Conservation (phyloP, 1,140 invertebrate genomes). For the Theocolax elegans region DNA sequence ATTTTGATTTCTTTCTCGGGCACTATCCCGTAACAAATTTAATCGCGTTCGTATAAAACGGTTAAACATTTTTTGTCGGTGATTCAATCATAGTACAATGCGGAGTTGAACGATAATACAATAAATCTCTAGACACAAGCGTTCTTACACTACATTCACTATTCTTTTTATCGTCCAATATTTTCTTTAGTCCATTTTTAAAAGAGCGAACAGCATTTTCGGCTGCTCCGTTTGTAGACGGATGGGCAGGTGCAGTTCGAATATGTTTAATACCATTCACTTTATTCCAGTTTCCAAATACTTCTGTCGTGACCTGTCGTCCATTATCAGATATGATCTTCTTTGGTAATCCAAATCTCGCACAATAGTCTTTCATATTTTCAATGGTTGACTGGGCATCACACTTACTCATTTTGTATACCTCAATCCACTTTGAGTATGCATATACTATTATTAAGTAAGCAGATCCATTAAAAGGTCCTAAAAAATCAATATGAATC, state of each 20-base stretch:
- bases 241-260: slow-evolving; percentile 50
- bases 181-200: neutral
- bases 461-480: neutral
- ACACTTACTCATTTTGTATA: neutral
- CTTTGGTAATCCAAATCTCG: slow-evolving; percentile 48
- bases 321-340: slow-evolving; percentile 49
- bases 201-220: slow-evolving; percentile 50
- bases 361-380: slow-evolving; percentile 47
- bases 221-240: slow-evolving; percentile 51
- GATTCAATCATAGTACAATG: neutral
- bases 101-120: neutral
- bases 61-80: neutral
- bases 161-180: neutral
- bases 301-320: slow-evolving; percentile 43
- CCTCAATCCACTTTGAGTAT: neutral
- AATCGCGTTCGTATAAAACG: neutral
- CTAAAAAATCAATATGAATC: slow-evolving; percentile 9
- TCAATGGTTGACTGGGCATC: slow-evolving; percentile 38
- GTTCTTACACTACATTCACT: neutral
- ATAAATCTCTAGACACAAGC: neutral
- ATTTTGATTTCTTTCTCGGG: neutral
- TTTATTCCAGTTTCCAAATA: slow-evolving; percentile 47
- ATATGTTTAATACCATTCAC: slow-evolving; percentile 46
- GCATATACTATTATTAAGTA: neutral
- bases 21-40: neutral